Evolutionary conservation across 2,113 vertebrate species (phyloP), one percentile per base, ranked within the genome.

Genomic region (Pseudolaguvia tuberculata): DNA sequence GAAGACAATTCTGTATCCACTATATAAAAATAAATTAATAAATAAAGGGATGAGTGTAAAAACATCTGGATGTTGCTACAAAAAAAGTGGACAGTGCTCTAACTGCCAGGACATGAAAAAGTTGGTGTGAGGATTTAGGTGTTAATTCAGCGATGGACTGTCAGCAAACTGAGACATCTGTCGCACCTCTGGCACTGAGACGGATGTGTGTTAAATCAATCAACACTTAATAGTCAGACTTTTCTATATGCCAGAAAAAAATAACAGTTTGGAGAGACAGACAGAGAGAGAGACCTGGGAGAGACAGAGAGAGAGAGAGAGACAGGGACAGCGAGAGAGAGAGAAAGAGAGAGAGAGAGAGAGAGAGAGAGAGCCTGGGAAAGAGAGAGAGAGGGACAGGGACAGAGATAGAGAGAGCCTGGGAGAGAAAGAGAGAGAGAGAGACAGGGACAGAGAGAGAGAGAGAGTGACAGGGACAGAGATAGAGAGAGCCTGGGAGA

Each of bases 41-140:
- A 88, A 89, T 84, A 87, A 85, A 87, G 87, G 86, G 86, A 83
- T 88, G 83, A 88, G 89, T 89, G 88, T 87, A 80, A 76, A 80
- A 91, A 90, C 90, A 91, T 89, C 90, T 90, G 91, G 76, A 85
- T 50, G 76, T 25, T 51, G 21, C 53, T 51, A 4, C 21, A 79
- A 48, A 42, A 35, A 42, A 42, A 8, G 4, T 18, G 9, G 50
- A 51, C 68, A 70, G 39, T 61, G 13, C 51, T 70, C 31, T 48
- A 69, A 48, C 48, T n/a, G 65, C 8, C 56, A 35, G 45, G 35
- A 25, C 15, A 12, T 52, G n/a, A 8, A 56, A 0, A 9, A 57
- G 69, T 57, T 57, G 2, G 56, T 71, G 48, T 15, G 2, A 50
- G 48, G 48, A 15, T 47, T 45, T 11, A 53, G 50, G 67, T 55